phyloP scores from a whole-genome alignment of 2,888 invertebrate genomes.

The Ommatoiulus sabulosus region DNA sequence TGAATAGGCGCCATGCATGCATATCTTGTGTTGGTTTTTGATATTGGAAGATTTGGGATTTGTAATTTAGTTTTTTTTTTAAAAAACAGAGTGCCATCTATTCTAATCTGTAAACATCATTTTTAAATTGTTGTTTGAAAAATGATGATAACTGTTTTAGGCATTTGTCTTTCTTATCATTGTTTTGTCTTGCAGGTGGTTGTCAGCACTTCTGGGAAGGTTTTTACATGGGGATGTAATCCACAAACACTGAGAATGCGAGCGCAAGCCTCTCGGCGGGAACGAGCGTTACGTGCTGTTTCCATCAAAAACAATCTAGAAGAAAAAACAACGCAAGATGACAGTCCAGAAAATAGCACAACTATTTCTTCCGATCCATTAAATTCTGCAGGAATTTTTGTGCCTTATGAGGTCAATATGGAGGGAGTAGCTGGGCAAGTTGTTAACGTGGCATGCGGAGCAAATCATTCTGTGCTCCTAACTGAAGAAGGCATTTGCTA shows the following conservation, averaged over 20 bases:
- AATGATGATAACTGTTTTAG: not conserved
- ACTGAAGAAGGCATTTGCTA: conserved; percentile 79
- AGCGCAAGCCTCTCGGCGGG: conserved; percentile 75
- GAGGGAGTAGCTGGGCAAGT: conserved; percentile 75
- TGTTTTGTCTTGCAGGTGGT: conserved; percentile 72
- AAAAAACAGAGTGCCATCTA: too few relatives aligned
- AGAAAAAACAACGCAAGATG: conserved; percentile 21
- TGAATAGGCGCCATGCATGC: too few relatives aligned
- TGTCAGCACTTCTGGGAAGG: conserved; percentile 74
- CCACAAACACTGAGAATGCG: conserved; percentile 79
- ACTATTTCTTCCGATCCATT: not conserved
- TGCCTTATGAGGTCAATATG: conserved; percentile 75
- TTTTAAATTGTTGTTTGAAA: too few relatives aligned
- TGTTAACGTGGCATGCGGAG: conserved; percentile 76
- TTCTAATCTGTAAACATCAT: too few relatives aligned
- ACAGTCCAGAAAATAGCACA: not conserved
- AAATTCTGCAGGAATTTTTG: conserved; percentile 65
- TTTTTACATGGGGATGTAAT: conserved; percentile 82
- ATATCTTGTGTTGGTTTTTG: too few relatives aligned
- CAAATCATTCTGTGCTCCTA: conserved; percentile 83
- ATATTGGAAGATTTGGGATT: too few relatives aligned
- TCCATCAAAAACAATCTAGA: not conserved
- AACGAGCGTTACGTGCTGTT: conserved; percentile 68
- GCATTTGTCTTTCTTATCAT: conserved; percentile 3
- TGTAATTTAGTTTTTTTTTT: too few relatives aligned